Evolutionary conservation across 2,797 vertebrate species (phyloP), one percentile per base, ranked within the genome.

Genomic region (Sebastes flavidus): DNA sequence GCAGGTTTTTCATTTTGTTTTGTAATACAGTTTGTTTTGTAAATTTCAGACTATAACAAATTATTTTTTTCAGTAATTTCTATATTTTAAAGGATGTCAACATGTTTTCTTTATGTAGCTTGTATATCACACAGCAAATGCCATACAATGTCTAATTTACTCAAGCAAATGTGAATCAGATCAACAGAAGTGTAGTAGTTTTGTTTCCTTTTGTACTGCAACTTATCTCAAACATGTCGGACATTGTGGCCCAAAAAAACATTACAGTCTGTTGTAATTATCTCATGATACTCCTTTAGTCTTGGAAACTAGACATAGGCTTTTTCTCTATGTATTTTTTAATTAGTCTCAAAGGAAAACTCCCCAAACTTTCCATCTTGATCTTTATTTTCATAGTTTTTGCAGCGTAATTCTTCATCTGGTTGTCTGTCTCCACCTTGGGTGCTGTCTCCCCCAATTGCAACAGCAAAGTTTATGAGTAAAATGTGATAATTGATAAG

Each of bases 291-390:
- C 61, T 71, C 20, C 7, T 65, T 70, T 36, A 29, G 32, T 42
- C 27, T 66, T 6, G n/a, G 30, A 59, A 22, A 49, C 13, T 20
- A 61, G 55, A 60, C 36, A 54, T 25, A 27, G 34, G 49, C 18
- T 32, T 59, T 76, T 30, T 36, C 22, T 18, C 22, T 55, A 14
- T 38, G 3, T 34, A n/a, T 52, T 54, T 72, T 75, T 38, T 62
- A 66, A 78, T 65, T 65, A 66, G 55, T 80, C 62, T 67, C 66
- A 34, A 3, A 71, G 78, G 78, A 71, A 77, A 75, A 70, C 69
- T 22, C 4, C 34, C 24, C 1, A 71, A 72, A 58, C 72, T 49
- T 69, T 58, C 2, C 55, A 36, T 66, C 24, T 30, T 73, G 55
- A 65, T 71, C 42, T 36, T 55, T 49, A 49, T 49, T 69, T 62